Evolutionary conservation across 2,113 vertebrate species (phyloP).

Genomic region (Zootoca vivipara): DNA sequence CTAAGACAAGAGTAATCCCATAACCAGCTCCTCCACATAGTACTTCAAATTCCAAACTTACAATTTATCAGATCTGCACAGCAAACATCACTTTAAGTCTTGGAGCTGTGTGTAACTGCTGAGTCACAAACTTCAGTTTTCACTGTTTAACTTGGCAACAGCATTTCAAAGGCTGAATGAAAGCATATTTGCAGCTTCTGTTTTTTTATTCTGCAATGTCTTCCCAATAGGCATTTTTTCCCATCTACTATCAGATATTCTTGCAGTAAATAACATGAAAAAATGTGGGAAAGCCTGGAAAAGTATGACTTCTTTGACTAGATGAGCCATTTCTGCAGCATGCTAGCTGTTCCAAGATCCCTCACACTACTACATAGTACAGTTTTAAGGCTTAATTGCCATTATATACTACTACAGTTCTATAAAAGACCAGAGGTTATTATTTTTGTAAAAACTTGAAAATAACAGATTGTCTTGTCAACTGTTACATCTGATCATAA

Average conservation of each 20-base stretch:
- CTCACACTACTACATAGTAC: neutral
- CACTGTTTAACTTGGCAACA: conserved; percentile 23
- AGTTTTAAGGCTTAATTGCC: neutral
- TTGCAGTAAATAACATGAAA: conserved; percentile 13
- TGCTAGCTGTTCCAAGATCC: neutral
- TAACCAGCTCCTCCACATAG: accelerated
- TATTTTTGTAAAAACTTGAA: neutral
- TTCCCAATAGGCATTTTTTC: neutral
- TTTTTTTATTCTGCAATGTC: neutral
- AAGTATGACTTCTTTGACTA: neutral
- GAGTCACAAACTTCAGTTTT: conserved; percentile 12
- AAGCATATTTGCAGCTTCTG: neutral
- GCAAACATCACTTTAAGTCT: neutral
- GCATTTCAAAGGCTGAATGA: conserved; percentile 32
- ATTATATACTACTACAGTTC: neutral
- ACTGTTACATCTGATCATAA: neutral
- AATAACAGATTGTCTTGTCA: neutral
- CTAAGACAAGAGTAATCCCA: neutral
- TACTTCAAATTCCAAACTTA: neutral
- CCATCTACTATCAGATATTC: conserved; percentile 1
- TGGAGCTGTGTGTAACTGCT: neutral
- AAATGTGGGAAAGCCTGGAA: neutral
- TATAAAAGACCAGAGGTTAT: neutral
- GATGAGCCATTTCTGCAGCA: neutral
- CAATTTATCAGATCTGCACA: neutral